Base-by-base conservation (phyloP, 2,888 invertebrate genomes). In the Tipula confusa region DNA sequence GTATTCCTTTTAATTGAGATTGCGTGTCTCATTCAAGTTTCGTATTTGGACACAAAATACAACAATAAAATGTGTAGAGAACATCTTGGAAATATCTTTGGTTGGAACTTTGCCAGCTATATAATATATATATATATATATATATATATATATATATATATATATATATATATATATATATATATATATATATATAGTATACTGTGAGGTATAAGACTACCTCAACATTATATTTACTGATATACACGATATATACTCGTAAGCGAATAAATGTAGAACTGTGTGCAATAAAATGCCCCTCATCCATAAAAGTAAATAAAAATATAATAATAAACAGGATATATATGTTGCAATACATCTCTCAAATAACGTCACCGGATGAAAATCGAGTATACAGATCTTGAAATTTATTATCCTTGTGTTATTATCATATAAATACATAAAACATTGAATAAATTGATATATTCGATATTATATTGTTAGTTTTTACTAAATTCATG, bases 21-120 rank as follows among this genome's bases (percentile, higher is more conserved):
- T 64, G 64, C 64, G 64, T 64, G 64, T 64, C 64, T 64, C 24
- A 64, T 64, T 64, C 64, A 64, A 64, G 64, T 64, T 24, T 64
- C 24, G 24, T 64, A 64, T 64, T 64, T 64, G 64, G 64, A 64
- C 24, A 64, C 3, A 64, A 18, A 64, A n/a, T 24, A 64, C 24
- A 64, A 43, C n/a, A 64, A 64, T 2, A 7, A 64, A 18, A 24
- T 2, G 4, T 64, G 5, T 38, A 38, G 13, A 38, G 13, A 38
- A 48, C 24, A 64, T 64, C 24, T 64, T 64, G 64, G 13, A 64
- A 64, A 24, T 64, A 64, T 43, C 24, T 64, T 64, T 64, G 9
- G 7, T 43, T 43, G 15, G 43, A 43, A 15, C 43, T 3, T 43
- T 43, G 43, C 43, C 64, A 64, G 11, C 33, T 33, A 33, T 9